Evolutionary conservation across 1,140 invertebrate genomes (phyloP).

Genomic region (Bacillus rossius): DNA sequence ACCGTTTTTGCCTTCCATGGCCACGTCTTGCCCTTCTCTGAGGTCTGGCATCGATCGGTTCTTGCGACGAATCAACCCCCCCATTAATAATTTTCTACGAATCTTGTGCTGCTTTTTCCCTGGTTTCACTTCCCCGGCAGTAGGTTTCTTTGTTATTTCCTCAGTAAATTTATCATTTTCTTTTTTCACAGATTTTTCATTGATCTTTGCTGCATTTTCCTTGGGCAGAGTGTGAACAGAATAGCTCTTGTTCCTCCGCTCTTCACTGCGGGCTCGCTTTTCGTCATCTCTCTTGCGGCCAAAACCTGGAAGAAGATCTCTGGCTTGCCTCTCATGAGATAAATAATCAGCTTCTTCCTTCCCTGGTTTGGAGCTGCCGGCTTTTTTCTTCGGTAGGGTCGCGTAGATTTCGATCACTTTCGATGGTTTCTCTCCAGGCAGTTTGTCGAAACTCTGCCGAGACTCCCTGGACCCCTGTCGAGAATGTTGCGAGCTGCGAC

Average conservation of each 20-base stretch:
- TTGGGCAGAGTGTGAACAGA: conserved; percentile 18
- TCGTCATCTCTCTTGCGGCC: conserved; percentile 56
- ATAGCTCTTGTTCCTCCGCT: conserved; percentile 45
- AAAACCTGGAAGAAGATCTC: neutral
- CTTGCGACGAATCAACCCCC: conserved; percentile 79
- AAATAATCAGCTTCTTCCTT: conserved; percentile 43
- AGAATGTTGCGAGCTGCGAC: conserved; percentile 48
- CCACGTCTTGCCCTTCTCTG: conserved; percentile 59
- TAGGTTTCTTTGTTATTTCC: conserved; percentile 40
- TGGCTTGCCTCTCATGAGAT: neutral
- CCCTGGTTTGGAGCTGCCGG: conserved; percentile 45
- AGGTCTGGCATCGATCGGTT: conserved; percentile 90
- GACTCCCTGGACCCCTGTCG: conserved; percentile 57
- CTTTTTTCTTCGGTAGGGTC: conserved; percentile 84
- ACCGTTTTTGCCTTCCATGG: neutral
- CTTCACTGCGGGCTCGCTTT: conserved; percentile 76
- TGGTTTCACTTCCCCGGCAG: conserved; percentile 54
- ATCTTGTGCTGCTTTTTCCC: conserved; percentile 90
- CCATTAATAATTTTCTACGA: conserved; percentile 80
- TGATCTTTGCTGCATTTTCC: conserved; percentile 1
- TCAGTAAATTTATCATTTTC: conserved; percentile 53
- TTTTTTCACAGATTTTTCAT: conserved; percentile 39
- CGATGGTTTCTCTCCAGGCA: conserved; percentile 44
- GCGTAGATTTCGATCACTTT: conserved; percentile 88
- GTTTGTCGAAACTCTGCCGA: no score